Evolutionary conservation across 1,140 invertebrate genomes (phyloP).

Genomic region (Achatina immaculata): DNA sequence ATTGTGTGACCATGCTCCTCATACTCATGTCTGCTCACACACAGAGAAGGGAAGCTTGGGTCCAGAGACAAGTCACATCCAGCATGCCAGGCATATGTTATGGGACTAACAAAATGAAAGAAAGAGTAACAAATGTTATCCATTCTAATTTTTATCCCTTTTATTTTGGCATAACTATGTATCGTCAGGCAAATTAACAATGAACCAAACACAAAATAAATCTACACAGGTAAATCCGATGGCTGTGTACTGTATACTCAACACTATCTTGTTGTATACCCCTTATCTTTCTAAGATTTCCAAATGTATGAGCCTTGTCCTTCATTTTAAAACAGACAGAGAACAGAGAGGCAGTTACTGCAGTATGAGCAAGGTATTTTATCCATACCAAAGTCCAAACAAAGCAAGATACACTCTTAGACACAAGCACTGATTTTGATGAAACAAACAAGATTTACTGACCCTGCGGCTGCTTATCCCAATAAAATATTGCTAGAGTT

Average conservation of each 20-base stretch:
- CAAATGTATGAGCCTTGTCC: too few relatives aligned
- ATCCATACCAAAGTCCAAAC: too few relatives aligned
- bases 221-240: neutral
- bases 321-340: too few relatives aligned
- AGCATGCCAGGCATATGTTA: constrained; percentile 90
- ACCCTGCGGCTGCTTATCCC: too few relatives aligned
- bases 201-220: constrained; percentile 33
- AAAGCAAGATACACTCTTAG: too few relatives aligned
- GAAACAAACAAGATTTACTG: too few relatives aligned
- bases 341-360: too few relatives aligned
- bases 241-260: neutral
- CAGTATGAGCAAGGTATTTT: too few relatives aligned
- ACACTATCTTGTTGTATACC: neutral
- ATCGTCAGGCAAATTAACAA: neutral
- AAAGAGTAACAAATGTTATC: constrained; percentile 22
- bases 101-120: constrained; percentile 77
- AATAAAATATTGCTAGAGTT: too few relatives aligned
- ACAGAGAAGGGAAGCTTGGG: constrained; percentile 79
- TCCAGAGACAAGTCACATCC: constrained; percentile 83
- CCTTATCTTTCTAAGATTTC: neutral
- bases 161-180: neutral
- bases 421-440: too few relatives aligned
- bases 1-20: constrained; percentile 85
- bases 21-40: constrained; percentile 87
- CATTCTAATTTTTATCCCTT: neutral